Evolutionary conservation across 2,113 vertebrate species (phyloP).

Genomic region (Puntigrus tetrazona): DNA sequence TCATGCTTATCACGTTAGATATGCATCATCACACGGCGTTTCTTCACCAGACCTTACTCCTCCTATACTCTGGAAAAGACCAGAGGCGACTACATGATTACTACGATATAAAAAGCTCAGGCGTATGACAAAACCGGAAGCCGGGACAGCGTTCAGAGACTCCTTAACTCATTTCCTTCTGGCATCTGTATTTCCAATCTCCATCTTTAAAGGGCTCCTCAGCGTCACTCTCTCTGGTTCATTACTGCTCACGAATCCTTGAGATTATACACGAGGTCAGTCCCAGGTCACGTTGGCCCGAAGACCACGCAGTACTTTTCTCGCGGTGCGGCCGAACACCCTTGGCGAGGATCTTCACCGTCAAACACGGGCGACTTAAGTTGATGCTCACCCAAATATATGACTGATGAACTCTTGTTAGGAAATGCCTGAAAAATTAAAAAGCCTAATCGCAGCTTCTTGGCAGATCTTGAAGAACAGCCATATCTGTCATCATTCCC

Average conservation of each 20-base stretch:
- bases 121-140: conserved; percentile 63
- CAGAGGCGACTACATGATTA: conserved; percentile 22
- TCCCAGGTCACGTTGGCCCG: neutral
- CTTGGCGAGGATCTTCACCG: neutral
- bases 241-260: neutral
- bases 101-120: neutral
- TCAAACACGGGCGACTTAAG: neutral
- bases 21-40: conserved; percentile 32
- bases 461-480: neutral
- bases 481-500: neutral
- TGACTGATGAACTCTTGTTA: neutral
- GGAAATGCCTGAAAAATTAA: neutral
- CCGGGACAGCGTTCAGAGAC: conserved; percentile 58
- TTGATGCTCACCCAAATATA: neutral
- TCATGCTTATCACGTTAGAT: neutral
- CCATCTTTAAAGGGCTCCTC: conserved; percentile 63
- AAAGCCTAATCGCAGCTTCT: neutral
- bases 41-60: conserved; percentile 49
- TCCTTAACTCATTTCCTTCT: conserved; percentile 71
- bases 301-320: neutral
- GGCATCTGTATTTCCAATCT: conserved; percentile 67
- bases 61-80: neutral
- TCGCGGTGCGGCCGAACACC: neutral
- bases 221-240: neutral
- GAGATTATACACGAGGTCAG: neutral